Evolutionary conservation across 1,140 invertebrate genomes (phyloP), one percentile per base, ranked within the genome.

Genomic region (Venturia canescens): DNA sequence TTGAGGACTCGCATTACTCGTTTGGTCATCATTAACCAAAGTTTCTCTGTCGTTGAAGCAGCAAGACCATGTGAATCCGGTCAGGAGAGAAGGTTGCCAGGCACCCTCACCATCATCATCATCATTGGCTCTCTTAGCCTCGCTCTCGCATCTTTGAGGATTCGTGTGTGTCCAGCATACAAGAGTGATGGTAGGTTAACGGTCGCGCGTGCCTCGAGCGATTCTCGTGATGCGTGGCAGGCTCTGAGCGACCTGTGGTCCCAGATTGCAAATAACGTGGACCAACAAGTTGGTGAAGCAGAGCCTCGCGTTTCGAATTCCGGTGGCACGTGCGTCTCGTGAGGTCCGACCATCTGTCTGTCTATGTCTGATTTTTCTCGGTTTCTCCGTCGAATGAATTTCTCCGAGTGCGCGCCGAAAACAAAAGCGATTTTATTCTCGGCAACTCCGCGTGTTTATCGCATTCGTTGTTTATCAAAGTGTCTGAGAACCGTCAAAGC

Each of bases 121-220:
- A n/a, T 26, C 18, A 44, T 53, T 77, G 60, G 3, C 75, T 18
- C 26, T 53, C n/a, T 53, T 3, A 15, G 66, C 15, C 27, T 69
- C 18, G 66, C 66, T 31, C 66, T 69, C 66, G n/a, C n/a, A 29
- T 69, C 66, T 16, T 69, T 18, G 31, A 21, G 29, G 27, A 69
- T 69, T 69, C 66, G 27, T n/a, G 66, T 67, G 27, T 67, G 63
- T 69, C 4, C 27, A 4, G 27, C 31, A 70, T 29, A 79, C 77
- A 31, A 26, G 70, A 69, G 27, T 31, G 66, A 69, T 80, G 79
- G 82, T 84, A 82, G 83, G 82, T 74, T 86, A 86, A 86, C 84
- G 84, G 84, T 86, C 78, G 80, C 79, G 34, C 57, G 60, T 80
- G 84, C 84, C 84, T 67, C 31, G 60, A 86, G 84, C 83, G 78